These are phyloP conservation scores for Petrocephalus sullivani DNA, from an alignment of 2,797 vertebrate species.

Conservation along the genomic window DNA sequence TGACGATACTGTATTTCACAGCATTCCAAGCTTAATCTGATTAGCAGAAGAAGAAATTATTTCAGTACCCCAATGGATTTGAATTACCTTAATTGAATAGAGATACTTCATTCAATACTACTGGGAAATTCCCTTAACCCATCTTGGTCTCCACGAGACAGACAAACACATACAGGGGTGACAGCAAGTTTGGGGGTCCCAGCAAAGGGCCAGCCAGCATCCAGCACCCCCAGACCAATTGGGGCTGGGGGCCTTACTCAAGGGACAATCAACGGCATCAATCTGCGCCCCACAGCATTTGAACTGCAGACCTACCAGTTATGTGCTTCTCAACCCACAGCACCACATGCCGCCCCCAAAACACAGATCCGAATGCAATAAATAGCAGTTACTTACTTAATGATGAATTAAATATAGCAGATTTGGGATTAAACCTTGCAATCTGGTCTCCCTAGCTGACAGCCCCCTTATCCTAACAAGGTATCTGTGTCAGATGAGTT, in stretches of 20 bases:
- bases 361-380: constrained; percentile 47
- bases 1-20: not conserved
- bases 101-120: not conserved
- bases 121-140: not conserved
- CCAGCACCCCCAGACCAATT: not conserved
- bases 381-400: constrained; percentile 49
- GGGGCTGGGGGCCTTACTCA: not conserved
- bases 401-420: constrained; percentile 55
- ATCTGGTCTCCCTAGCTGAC: constrained; percentile 66
- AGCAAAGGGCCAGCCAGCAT: not conserved
- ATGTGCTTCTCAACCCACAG: not conserved
- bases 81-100: not conserved
- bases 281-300: not conserved
- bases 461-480: constrained; percentile 30
- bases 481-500: constrained; percentile 25
- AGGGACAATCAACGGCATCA: not conserved
- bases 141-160: not conserved
- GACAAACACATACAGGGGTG: not conserved
- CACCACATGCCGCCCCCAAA: not conserved
- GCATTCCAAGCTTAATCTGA: not conserved
- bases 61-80: not conserved
- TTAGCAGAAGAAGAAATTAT: not conserved
- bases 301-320: not conserved
- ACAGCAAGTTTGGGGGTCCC: not conserved
- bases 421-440: constrained; percentile 65